Percentiles rank a stretch among this genome's conserved stretches.
These are phyloP conservation scores for Tortrix viridana DNA, from an alignment of 2,888 invertebrate species.

Conservation along the genomic window DNA sequence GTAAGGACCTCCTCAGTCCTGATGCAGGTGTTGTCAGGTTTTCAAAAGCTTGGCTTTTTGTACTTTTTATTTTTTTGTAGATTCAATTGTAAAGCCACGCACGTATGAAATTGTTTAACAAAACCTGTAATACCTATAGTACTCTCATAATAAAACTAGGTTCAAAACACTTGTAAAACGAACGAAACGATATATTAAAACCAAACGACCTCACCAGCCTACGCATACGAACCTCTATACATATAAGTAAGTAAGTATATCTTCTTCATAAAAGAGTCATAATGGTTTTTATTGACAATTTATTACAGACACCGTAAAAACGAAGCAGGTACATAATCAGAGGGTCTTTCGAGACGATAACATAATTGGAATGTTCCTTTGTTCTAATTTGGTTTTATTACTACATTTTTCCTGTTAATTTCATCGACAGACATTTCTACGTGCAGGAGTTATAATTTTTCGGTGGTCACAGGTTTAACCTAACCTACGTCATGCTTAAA, in stretches of 20 bases:
- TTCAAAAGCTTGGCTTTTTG: no score
- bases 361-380: conserved; percentile 19
- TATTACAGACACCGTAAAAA: conserved; percentile 56
- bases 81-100: no score
- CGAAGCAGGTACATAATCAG: conserved; percentile 33
- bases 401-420: neutral
- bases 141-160: conserved; percentile 4
- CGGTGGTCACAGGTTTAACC: no score
- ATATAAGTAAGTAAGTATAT: no score
- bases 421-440: no score
- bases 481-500: no score
- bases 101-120: no score
- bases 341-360: conserved; percentile 15
- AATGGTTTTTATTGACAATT: conserved; percentile 57
- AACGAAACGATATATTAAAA: conserved; percentile 24
- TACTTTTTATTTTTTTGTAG: no score
- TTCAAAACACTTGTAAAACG: conserved; percentile 18
- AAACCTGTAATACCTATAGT: no score
- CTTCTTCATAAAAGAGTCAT: conserved; percentile 52
- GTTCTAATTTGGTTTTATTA: conserved; percentile 6
- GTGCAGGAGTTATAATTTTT: no score
- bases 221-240: conserved; percentile 17
- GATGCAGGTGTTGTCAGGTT: no score
- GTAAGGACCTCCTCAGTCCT: no score
- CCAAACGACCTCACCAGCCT: conserved; percentile 12